Conservation (phyloP, 2,113 vertebrate species). For the Rallus limicola region DNA sequence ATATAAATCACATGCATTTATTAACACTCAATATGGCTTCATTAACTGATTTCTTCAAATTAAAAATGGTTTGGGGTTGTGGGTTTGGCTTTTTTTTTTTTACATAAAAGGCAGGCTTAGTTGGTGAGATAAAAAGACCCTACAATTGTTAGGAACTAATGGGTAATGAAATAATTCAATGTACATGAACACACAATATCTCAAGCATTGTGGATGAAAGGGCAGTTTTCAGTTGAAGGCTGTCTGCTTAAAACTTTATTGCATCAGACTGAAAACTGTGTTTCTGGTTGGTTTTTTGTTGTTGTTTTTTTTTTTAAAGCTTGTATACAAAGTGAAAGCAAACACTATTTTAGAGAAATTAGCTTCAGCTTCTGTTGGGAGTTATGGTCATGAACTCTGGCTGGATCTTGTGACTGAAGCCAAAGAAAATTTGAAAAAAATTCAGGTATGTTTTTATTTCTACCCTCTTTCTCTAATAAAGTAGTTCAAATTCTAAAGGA, state of each 20-base stretch:
- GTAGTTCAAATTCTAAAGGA: neutral
- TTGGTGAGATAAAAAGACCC: neutral
- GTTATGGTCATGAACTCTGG: constrained; percentile 71
- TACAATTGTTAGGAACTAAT: neutral
- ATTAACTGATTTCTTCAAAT: neutral
- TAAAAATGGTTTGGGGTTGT: neutral
- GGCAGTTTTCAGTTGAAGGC: neutral
- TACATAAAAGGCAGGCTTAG: neutral
- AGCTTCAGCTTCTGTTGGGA: constrained; percentile 79
- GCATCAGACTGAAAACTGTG: neutral
- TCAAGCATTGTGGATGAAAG: neutral
- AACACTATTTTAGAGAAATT: constrained; percentile 89
- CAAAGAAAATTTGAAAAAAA: constrained; percentile 89
- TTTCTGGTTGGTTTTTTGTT: too few relatives aligned
- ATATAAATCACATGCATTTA: neutral
- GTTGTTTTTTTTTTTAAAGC: constrained; percentile 51
- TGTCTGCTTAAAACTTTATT: neutral
- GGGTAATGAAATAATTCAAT: neutral
- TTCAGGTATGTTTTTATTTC: constrained; percentile 75
- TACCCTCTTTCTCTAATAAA: neutral
- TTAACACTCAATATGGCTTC: neutral
- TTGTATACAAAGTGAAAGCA: constrained; percentile 95
- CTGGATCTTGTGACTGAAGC: constrained; percentile 87
- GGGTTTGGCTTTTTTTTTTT: neutral
- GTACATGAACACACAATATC: too few relatives aligned